Conservation (phyloP, 2,797 vertebrate species). For the Semotilus atromaculatus region DNA sequence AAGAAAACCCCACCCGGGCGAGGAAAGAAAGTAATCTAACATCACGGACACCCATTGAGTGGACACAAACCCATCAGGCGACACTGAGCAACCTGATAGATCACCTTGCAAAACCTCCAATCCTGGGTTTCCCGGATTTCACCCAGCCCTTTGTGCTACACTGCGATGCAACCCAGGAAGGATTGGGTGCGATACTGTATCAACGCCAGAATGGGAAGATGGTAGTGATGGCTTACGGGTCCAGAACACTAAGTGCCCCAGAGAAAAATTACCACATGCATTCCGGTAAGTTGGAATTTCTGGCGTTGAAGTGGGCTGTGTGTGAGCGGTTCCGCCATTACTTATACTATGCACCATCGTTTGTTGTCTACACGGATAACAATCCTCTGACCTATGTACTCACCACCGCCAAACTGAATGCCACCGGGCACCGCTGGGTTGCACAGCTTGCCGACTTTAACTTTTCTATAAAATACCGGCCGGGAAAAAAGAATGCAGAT, state of each 20-base stretch:
- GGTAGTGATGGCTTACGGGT: not conserved
- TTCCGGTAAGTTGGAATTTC: too few species aligned
- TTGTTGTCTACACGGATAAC: too few species aligned
- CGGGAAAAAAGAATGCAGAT: too few species aligned
- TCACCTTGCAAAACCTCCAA: not conserved
- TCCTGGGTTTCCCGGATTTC: not conserved
- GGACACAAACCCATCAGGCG: not conserved
- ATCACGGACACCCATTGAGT: not conserved
- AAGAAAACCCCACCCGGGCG: not conserved
- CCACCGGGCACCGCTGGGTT: too few species aligned
- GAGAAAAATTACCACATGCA: constrained; percentile 6
- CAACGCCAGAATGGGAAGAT: not conserved
- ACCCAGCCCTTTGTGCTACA: constrained; percentile 11
- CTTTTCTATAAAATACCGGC: too few species aligned
- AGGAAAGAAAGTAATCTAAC: not conserved
- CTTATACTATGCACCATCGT: too few species aligned
- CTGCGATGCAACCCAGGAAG: not conserved
- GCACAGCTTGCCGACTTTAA: too few species aligned
- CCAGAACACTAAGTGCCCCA: constrained; percentile 19
- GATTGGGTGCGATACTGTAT: not conserved
- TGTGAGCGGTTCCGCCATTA: too few species aligned
- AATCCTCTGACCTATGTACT: too few species aligned
- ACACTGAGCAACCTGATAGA: not conserved
- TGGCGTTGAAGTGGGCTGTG: too few species aligned
- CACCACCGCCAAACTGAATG: too few species aligned